phyloP scores from a whole-genome alignment of 64 coral and sea anemone species.

The Catalaphyllia jardinei region DNA sequence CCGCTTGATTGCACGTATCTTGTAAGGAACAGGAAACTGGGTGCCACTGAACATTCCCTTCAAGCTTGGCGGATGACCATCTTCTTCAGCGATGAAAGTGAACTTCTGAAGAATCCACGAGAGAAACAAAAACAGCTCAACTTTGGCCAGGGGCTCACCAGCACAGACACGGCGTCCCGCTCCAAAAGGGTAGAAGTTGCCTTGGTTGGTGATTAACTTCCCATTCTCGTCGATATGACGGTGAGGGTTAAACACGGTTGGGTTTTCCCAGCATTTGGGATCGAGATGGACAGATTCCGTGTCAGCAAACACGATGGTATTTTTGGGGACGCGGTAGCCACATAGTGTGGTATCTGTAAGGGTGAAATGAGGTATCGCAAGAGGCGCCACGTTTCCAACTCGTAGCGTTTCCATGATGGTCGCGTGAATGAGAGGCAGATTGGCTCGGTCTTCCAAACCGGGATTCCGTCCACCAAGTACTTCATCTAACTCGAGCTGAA shows the following conservation, averaged over 20 bases:
- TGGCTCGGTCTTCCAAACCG: neutral
- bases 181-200: constrained; percentile 10
- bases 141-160: constrained; percentile 6
- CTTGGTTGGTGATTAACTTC: neutral
- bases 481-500: constrained; percentile 36
- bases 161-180: constrained; percentile 14
- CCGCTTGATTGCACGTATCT: neutral
- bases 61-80: constrained; percentile 14
- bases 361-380: constrained; percentile 25
- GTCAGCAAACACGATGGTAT: constrained; percentile 11
- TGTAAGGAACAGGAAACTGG: neutral
- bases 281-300: constrained; percentile 13
- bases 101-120: constrained; percentile 29
- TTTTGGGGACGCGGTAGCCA: constrained; percentile 47
- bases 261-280: constrained; percentile 37
- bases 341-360: constrained; percentile 29
- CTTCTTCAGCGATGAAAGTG: neutral
- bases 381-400: constrained; percentile 22
- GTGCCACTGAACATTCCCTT: neutral
- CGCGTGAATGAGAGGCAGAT: constrained; percentile 29
- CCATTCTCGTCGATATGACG: constrained; percentile 37
- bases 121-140: constrained; percentile 21
- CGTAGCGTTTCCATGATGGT: constrained; percentile 36
- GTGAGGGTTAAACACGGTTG: constrained; percentile 23
- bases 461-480: constrained; percentile 22